These are phyloP conservation scores for Parnassius glacialis DNA, from an alignment of 2,888 invertebrate genomes.

Conservation along the genomic window DNA sequence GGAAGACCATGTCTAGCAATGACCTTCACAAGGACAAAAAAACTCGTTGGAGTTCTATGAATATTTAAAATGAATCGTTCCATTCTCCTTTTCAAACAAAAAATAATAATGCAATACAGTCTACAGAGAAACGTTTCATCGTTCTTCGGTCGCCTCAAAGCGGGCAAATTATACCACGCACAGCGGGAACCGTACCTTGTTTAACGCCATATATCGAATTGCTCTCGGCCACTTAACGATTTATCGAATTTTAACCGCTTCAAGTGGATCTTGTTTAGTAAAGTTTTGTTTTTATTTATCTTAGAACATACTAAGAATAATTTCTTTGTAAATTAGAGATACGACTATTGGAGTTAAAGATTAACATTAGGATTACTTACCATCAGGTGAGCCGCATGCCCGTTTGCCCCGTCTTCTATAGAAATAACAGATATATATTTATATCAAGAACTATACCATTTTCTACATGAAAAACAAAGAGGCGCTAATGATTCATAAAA, in stretches of 20 bases:
- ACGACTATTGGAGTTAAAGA: too few species aligned
- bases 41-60: constrained; percentile 7
- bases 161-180: constrained; percentile 63
- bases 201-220: constrained; percentile 61
- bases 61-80: constrained; percentile 10
- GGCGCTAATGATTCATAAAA: too few species aligned
- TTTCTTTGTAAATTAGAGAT: too few species aligned
- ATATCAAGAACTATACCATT: too few species aligned
- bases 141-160: constrained; percentile 34
- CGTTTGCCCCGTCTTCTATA: too few species aligned
- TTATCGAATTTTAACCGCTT: constrained; percentile 41
- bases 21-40: too few species aligned
- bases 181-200: constrained; percentile 55
- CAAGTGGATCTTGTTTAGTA: constrained; percentile 33
- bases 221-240: constrained; percentile 56
- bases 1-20: too few species aligned
- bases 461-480: too few species aligned
- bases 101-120: constrained; percentile 12
- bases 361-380: too few species aligned
- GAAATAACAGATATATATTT: too few species aligned
- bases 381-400: too few species aligned
- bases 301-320: too few species aligned
- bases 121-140: constrained; percentile 27
- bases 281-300: constrained; percentile 21
- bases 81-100: constrained; percentile 8